Percentiles rank a stretch among this genome's conserved stretches.
Evolutionary conservation across 2,888 invertebrate species (phyloP).

Genomic region (Acanthosepion pharaonis): DNA sequence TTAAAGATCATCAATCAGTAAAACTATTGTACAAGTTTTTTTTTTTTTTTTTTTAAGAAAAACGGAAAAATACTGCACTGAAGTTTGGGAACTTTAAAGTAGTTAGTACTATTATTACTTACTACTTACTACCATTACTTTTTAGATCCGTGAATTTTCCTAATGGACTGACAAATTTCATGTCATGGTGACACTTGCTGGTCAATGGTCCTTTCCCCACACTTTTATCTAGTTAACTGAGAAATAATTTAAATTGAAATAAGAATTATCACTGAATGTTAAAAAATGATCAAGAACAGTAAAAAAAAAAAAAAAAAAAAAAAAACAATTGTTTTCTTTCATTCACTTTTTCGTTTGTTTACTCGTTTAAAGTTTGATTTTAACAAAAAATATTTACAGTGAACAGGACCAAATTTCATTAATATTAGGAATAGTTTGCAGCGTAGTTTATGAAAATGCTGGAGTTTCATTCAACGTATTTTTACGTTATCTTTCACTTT

Average conservation of each 20-base stretch:
- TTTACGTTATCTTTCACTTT: too few relatives aligned
- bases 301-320: background rate
- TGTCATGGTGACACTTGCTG: background rate
- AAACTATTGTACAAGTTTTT: too few relatives aligned
- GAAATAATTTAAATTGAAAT: background rate
- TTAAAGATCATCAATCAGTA: background rate
- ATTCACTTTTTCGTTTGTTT: background rate
- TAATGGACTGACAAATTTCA: background rate
- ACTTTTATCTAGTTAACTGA: background rate
- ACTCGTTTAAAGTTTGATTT: too few relatives aligned
- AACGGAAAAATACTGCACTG: background rate
- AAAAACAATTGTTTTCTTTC: background rate
- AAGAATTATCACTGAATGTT: too few relatives aligned
- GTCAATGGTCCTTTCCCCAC: background rate
- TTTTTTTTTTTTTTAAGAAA: background rate
- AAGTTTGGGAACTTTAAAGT: background rate
- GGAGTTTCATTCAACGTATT: too few relatives aligned
- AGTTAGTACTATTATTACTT: background rate
- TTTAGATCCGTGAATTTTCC: background rate
- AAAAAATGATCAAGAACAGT: too few relatives aligned
- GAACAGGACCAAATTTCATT: too few relatives aligned
- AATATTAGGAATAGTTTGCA: too few relatives aligned
- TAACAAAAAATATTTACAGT: too few relatives aligned
- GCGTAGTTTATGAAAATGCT: too few relatives aligned
- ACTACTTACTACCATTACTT: too few relatives aligned